Conservation (phyloP, 1,140 invertebrate genomes). For the Chrysoperla carnea region DNA sequence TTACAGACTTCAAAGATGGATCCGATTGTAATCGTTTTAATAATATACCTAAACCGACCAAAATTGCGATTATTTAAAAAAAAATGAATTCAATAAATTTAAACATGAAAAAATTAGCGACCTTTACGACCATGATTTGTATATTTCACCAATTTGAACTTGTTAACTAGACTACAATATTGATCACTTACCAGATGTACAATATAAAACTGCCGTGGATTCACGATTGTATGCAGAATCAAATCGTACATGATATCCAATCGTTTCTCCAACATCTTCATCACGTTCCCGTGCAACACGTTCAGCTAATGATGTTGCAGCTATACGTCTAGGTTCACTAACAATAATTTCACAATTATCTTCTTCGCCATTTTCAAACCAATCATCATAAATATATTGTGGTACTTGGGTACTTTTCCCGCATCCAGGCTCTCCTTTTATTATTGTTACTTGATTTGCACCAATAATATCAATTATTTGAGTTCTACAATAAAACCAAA, state of each 20-base stretch:
- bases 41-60: slow-evolving; percentile 27
- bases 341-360: slow-evolving; percentile 48
- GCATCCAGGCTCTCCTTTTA: slow-evolving; percentile 81
- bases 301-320: slow-evolving; percentile 54
- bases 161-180: no score
- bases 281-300: slow-evolving; percentile 46
- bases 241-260: slow-evolving; percentile 49
- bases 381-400: slow-evolving; percentile 56
- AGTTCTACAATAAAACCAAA: slow-evolving; percentile 11
- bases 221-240: slow-evolving; percentile 15
- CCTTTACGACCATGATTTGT: no score
- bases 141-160: no score
- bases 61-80: no score
- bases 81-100: no score
- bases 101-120: no score
- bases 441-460: slow-evolving; percentile 37
- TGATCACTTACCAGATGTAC: slow-evolving; percentile 31
- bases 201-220: slow-evolving; percentile 44
- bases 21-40: slow-evolving; percentile 32
- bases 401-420: slow-evolving; percentile 80
- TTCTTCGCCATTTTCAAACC: slow-evolving; percentile 23
- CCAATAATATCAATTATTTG: slow-evolving; percentile 13
- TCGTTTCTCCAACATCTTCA: slow-evolving; percentile 43
- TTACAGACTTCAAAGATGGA: slow-evolving; percentile 27
- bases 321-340: slow-evolving; percentile 57